Conservation (phyloP, 2,888 invertebrate species). For the Troides aeacus region DNA sequence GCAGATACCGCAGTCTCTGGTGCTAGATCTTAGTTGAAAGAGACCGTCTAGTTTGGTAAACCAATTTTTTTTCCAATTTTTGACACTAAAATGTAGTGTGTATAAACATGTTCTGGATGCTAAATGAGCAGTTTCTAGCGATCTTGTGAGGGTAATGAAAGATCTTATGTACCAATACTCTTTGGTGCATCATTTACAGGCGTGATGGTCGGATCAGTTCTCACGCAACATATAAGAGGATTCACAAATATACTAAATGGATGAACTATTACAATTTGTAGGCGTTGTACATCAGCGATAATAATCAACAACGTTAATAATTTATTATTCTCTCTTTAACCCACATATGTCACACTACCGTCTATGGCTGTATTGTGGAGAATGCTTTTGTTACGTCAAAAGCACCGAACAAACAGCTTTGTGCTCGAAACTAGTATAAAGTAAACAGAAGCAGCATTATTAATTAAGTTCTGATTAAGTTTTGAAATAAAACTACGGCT, state of each 20-base stretch:
- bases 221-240: neutral
- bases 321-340: slow-evolving; percentile 1
- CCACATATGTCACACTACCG: slow-evolving; percentile 1
- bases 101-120: too few species aligned
- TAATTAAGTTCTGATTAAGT: slow-evolving; percentile 19
- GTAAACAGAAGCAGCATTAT: slow-evolving; percentile 10
- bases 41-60: too few species aligned
- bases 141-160: too few species aligned
- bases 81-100: too few species aligned
- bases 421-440: slow-evolving; percentile 13
- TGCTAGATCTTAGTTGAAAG: too few species aligned
- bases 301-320: neutral
- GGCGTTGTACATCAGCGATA: neutral
- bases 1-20: too few species aligned
- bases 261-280: neutral
- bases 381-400: slow-evolving; percentile 19
- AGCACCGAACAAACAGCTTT: slow-evolving; percentile 13
- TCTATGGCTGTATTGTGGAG: neutral
- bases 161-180: too few species aligned
- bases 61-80: too few species aligned
- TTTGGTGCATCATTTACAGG: neutral
- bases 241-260: neutral
- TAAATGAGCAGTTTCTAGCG: too few species aligned
- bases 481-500: neutral
- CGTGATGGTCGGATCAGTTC: neutral